phyloP scores from a whole-genome alignment of 2,797 vertebrate species.

The Esox lucius region DNA sequence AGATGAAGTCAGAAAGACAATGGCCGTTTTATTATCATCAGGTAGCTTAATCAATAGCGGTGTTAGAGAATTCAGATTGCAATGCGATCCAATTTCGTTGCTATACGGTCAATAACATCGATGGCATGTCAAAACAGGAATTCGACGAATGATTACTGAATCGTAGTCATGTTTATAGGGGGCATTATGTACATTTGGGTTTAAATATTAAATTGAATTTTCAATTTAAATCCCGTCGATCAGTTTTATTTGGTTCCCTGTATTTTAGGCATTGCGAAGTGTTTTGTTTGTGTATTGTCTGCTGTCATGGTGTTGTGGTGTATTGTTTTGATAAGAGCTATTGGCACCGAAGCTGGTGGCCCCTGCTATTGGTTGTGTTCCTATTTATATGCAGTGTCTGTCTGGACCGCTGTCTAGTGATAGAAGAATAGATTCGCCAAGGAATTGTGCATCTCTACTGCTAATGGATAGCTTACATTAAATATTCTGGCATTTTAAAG shows the following conservation, averaged over 20 bases:
- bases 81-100: slow-evolving; percentile 39
- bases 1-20: slow-evolving; percentile 9
- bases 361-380: slow-evolving; percentile 52
- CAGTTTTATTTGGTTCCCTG: slow-evolving; percentile 35
- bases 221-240: slow-evolving; percentile 6
- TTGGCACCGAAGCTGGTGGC: slow-evolving; percentile 57
- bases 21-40: slow-evolving; percentile 10
- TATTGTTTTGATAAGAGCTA: slow-evolving; percentile 69
- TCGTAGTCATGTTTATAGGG: slow-evolving; percentile 40
- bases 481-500: neutral
- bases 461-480: neutral
- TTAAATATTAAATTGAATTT: neutral
- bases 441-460: slow-evolving; percentile 47
- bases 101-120: slow-evolving; percentile 25
- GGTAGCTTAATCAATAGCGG: neutral
- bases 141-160: slow-evolving; percentile 18
- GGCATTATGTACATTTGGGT: slow-evolving; percentile 29
- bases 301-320: slow-evolving; percentile 65
- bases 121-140: slow-evolving; percentile 48
- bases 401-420: slow-evolving; percentile 71
- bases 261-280: slow-evolving; percentile 43
- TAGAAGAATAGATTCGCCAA: slow-evolving; percentile 59
- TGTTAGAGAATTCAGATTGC: neutral
- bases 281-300: slow-evolving; percentile 61
- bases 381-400: slow-evolving; percentile 73